Percentiles rank a stretch among this genome's conserved stretches.
Evolutionary conservation across 1,140 invertebrate genomes (phyloP).

Genomic region (Mya arenaria): DNA sequence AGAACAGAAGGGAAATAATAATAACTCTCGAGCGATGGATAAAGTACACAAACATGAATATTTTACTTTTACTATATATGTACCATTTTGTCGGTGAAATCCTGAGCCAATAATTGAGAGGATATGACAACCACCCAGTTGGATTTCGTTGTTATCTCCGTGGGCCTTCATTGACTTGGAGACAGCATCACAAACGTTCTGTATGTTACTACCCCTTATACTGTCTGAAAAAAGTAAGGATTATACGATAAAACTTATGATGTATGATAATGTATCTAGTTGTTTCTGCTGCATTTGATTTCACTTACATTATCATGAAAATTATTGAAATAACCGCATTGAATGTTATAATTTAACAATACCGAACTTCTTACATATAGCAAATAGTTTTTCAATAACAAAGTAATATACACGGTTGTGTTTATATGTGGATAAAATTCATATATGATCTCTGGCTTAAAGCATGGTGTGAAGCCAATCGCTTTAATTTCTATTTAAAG

Average conservation of each 20-base stretch:
- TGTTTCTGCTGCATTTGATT: too few species aligned
- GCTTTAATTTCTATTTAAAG: neutral
- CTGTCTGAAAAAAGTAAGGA: conserved; percentile 12
- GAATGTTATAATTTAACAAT: neutral
- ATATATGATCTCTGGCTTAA: neutral
- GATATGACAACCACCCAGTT: conserved; percentile 9
- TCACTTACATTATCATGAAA: too few species aligned
- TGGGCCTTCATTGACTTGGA: conserved; percentile 37
- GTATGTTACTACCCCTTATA: conserved; percentile 20
- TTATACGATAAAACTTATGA: neutral
- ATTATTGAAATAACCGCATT: too few species aligned
- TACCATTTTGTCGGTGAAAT: conserved; percentile 50
- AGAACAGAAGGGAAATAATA: neutral
- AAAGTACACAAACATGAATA: too few species aligned
- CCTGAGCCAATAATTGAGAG: conserved; percentile 31
- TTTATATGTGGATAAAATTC: neutral
- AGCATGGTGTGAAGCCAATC: neutral
- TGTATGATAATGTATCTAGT: too few species aligned
- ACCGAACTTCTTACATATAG: neutral
- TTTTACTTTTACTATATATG: too few species aligned
- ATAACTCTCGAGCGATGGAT: too few species aligned
- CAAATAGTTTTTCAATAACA: neutral
- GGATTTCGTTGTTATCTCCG: conserved; percentile 14
- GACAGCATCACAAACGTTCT: conserved; percentile 28
- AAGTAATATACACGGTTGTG: neutral